Conservation (phyloP, 2,113 vertebrate genomes). For the Pelecanoides urinatrix region DNA sequence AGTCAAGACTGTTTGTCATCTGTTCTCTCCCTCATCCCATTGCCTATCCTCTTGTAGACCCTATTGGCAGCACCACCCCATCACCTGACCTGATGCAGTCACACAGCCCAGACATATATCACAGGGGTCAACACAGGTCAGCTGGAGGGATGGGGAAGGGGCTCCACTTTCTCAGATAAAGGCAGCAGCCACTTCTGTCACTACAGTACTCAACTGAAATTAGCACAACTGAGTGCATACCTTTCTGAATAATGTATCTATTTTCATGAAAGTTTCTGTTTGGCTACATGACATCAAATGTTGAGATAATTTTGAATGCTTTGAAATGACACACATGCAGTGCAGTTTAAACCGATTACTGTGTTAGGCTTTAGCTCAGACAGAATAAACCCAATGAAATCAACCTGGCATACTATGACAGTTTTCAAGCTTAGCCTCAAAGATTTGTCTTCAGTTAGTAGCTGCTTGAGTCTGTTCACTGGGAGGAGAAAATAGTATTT, state of each 20-base stretch:
- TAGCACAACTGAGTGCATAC: not conserved
- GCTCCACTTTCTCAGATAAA: not conserved
- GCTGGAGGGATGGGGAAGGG: not conserved
- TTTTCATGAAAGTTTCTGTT: not conserved
- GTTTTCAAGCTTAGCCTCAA: not conserved
- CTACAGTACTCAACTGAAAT: not conserved
- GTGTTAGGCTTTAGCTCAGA: not conserved
- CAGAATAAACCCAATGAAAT: not conserved
- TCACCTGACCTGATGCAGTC: not conserved
- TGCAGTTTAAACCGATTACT: not conserved
- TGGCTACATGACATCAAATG: not conserved
- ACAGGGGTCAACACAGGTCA: not conserved
- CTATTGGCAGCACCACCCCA: not conserved
- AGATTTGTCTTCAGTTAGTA: not conserved
- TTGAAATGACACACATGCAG: not conserved
- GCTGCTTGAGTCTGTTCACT: not conserved
- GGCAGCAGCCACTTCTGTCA: not conserved
- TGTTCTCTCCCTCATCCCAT: not conserved
- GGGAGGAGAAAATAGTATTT: not conserved
- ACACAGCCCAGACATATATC: not conserved
- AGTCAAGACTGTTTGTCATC: not conserved
- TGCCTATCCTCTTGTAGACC: too few species aligned
- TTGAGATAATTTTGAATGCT: not conserved
- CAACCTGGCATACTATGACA: not conserved
- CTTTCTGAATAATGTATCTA: not conserved